Evolutionary conservation across 2,888 invertebrate species (phyloP).

Genomic region (Coelopa pilipes): DNA sequence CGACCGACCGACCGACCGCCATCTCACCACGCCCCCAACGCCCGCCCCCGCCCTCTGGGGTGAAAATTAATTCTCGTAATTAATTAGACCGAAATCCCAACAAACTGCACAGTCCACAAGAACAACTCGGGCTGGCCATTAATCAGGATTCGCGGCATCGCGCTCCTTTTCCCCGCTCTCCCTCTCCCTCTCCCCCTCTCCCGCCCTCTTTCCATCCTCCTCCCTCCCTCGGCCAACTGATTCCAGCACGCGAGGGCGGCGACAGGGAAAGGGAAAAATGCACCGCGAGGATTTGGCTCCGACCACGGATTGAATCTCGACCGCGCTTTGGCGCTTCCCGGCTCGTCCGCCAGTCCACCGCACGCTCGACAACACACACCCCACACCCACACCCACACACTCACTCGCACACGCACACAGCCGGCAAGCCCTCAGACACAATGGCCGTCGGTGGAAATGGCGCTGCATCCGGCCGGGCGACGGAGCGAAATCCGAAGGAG

Average conservation of each 20-base stretch:
- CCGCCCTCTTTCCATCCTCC: neutral
- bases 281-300: slow-evolving; percentile 5
- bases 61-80: slow-evolving; percentile 24
- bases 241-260: neutral
- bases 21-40: too few species aligned
- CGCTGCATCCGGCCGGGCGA: slow-evolving; percentile 1
- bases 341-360: neutral
- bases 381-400: slow-evolving; percentile 4
- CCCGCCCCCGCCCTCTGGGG: slow-evolving; percentile 6
- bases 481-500: slow-evolving; percentile 7
- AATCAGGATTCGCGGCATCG: slow-evolving; percentile 26
- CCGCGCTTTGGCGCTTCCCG: neutral
- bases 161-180: neutral
- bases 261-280: neutral
- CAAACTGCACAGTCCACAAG: neutral
- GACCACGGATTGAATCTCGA: slow-evolving; percentile 18
- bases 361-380: neutral
- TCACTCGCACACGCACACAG: neutral
- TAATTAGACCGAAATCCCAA: slow-evolving; percentile 25
- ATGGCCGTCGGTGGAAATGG: neutral
- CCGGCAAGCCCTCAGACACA: too few species aligned
- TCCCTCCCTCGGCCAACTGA: neutral
- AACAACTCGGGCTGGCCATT: slow-evolving; percentile 21
- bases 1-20: too few species aligned
- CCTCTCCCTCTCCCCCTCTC: neutral